Evolutionary conservation across 35 echinoderm and acorn worm genomes (phyloP).

Genomic region (Anneissia japonica): DNA sequence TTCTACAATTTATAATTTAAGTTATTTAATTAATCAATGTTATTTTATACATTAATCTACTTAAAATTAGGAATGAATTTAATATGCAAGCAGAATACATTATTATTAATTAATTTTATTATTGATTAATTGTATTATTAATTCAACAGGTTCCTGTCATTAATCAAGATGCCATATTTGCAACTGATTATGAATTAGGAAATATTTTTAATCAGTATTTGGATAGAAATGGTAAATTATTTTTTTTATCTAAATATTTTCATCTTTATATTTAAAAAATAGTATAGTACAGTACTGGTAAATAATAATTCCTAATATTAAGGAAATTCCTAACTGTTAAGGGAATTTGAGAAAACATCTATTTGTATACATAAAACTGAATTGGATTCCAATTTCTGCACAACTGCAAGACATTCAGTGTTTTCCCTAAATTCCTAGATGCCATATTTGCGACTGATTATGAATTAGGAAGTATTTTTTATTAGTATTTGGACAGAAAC

Average conservation of each 20-base stretch:
- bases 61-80: no score
- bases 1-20: no score
- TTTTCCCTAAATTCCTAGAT: background rate
- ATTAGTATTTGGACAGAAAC: constrained; percentile 73
- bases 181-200: constrained; percentile 56
- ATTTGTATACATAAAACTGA: background rate
- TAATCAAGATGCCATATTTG: constrained; percentile 65
- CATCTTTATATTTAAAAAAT: no score
- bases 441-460: constrained; percentile 88
- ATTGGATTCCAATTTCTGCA: background rate
- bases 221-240: constrained; percentile 78
- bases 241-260: background rate
- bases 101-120: no score
- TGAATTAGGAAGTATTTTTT: constrained; percentile 56
- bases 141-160: constrained; percentile 82
- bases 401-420: background rate
- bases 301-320: no score
- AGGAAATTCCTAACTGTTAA: no score
- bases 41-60: no score
- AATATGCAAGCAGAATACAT: no score
- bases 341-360: no score
- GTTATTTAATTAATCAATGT: no score
- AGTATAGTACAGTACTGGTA: no score
- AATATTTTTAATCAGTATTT: constrained; percentile 74
- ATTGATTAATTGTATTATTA: no score